Percentiles rank a stretch among this genome's conserved stretches.
Conservation (phyloP, 2,888 invertebrate genomes). For the Andrena bucephala region DNA sequence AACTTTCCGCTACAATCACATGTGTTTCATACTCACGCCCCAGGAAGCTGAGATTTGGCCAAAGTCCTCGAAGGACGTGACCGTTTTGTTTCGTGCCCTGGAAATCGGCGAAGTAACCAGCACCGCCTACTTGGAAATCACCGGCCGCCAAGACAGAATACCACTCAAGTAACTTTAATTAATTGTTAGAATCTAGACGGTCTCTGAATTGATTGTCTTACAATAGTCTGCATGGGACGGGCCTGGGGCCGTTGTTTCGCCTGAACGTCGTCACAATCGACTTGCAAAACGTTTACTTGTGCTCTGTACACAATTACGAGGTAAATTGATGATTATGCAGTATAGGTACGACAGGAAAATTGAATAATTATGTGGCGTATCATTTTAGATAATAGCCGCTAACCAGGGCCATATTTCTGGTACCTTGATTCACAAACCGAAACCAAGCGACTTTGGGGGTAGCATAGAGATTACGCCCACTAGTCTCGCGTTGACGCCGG, state of each 20-base stretch:
- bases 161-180: constrained; percentile 82
- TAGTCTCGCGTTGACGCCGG: constrained; percentile 85
- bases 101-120: constrained; percentile 86
- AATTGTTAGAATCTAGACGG: too few relatives aligned
- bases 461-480: constrained; percentile 86
- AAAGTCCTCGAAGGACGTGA: constrained; percentile 86
- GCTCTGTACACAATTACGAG: constrained; percentile 88
- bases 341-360: background rate
- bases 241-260: constrained; percentile 87
- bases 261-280: constrained; percentile 87
- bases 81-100: constrained; percentile 87
- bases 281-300: constrained; percentile 87
- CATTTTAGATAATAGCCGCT: constrained; percentile 74
- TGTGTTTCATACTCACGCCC: constrained; percentile 86
- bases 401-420: constrained; percentile 88
- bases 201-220: background rate
- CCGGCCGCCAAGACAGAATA: constrained; percentile 86
- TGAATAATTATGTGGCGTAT: background rate
- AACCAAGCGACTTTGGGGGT: constrained; percentile 87
- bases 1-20: constrained; percentile 80
- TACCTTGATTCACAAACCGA: constrained; percentile 85
- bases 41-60: constrained; percentile 88
- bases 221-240: constrained; percentile 85
- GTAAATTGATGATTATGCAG: constrained; percentile 78
- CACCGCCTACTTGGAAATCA: constrained; percentile 87